Percentiles rank a stretch among this genome's conserved stretches.
These are phyloP conservation scores for Saguinus imperator DNA, from an alignment of 2,113 vertebrate species.

Conservation along the genomic window DNA sequence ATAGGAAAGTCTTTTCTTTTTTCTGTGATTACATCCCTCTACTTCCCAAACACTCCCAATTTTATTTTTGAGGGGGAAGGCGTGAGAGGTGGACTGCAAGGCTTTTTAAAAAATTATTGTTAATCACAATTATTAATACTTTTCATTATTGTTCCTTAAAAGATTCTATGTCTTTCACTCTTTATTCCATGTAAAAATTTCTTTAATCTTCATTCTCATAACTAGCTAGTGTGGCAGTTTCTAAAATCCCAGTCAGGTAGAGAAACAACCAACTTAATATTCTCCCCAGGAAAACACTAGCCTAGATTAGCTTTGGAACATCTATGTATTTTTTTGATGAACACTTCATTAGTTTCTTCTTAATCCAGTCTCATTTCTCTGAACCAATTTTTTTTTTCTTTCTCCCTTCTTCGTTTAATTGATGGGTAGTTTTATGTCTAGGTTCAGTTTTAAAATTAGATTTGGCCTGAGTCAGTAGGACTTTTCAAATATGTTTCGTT, in stretches of 20 bases:
- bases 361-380: not conserved
- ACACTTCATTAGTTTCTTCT: conserved; percentile 3
- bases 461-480: not conserved
- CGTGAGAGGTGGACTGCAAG: not conserved
- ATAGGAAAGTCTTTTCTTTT: not conserved
- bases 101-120: not conserved
- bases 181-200: not conserved
- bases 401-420: not conserved
- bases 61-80: not conserved
- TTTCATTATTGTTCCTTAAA: not conserved
- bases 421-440: conserved; percentile 32
- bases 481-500: conserved; percentile 45
- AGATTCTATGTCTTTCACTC: not conserved
- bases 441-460: conserved; percentile 51
- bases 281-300: conserved; percentile 11
- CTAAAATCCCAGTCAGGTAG: not conserved
- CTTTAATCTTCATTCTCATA: not conserved
- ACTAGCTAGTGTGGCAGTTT: not conserved
- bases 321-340: not conserved
- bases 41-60: not conserved
- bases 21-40: not conserved
- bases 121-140: not conserved
- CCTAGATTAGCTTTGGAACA: conserved; percentile 14
- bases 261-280: not conserved
- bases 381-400: not conserved